Evolutionary conservation across 2,113 vertebrate species (phyloP), one percentile per base, ranked within the genome.

Genomic region (Oenanthe melanoleuca): DNA sequence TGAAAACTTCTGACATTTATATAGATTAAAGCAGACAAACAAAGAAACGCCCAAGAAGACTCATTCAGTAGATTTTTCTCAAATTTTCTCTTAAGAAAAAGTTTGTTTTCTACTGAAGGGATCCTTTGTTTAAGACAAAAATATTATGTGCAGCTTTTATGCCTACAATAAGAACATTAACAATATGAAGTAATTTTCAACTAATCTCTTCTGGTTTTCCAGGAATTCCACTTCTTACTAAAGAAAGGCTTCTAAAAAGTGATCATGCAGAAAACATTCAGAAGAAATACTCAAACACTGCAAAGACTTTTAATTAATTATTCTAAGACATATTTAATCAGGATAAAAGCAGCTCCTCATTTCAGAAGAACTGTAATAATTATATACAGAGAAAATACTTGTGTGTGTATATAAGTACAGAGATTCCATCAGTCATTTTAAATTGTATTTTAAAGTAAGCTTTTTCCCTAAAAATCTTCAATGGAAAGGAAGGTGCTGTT

Each of bases 321-420:
- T 97, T 60, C 50, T 72, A 88, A 93, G 34, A 93, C 29, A 37
- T 91, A 84, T 81, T 93, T 95, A 94, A 91, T 56, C 56, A 92
- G 28, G 37, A 94, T 42, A 42, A 97, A 96, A 69, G 9, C 6
- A 77, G 6, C 1, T 74, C 11, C 38, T 84, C 3, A 42, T 60
- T 47, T 91, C 93, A 96, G 81, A 95, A 95, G 77, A 91, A 92
- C 73, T 94, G 67, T 86, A 95, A 89, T 95, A 80, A 83, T 90
- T 89, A 93, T 77, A 83, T 83, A n/a, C 37, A 69, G 52, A 88
- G 61, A 66, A 97, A 94, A 95, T 91, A 93, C 86, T 89, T 78
- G 1, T 55, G 2, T 26, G 16, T 25, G 1, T 40, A 34, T 44
- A 38, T 49, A 91, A 74, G 73, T 14, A 75, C 3, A 80, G 18